Base-by-base conservation (phyloP, 2,113 vertebrate species). In the Lagopus leucura region DNA sequence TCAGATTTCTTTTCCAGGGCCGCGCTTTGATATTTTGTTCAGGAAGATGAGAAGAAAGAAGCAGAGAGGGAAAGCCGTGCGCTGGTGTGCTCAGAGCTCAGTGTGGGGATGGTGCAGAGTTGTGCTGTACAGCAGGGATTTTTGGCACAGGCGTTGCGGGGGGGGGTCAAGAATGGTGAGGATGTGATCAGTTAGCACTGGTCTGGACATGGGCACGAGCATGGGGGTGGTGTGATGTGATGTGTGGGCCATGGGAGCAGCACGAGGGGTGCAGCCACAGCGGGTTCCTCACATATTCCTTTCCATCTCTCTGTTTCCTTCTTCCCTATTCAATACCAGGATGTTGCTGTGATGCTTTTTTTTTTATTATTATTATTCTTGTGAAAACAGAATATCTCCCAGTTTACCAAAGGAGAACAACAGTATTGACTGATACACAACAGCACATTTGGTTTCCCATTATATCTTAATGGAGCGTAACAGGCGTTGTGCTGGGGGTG, bases 401-500 rank as follows among this genome's bases (percentile, higher is more conserved):
- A 28, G 36, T 96, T 94, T 96, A 74, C 92, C 73, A 64, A 84
- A 82, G 80, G 93, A 92, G 90, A 96, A 91, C 73, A 92, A 93
- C 86, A 70, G 67, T 91, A 96, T 95, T 17, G 83, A 97, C 97
- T 95, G 81, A 70, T 88, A 72, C 88, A 40, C 88, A 96, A 45
- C 85, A 69, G 77, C 34, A 47, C 61, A 10, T 92, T 96, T 93
- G 93, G 58, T 95, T 95, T 96, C 79, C 95, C 83, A 75, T 95
- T 96, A 95, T 43, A 48, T 82, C 80, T 97, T 97, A 91, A 97
- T 76, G 78, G 89, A 86, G 88, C 90, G 28, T 82, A 92, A 84
- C 80, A 70, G 78, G 91, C 86, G 10, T 15, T 72, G 95, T 27
- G 73, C 76, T 45, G 86, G 78, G 71, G 63, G 86, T 38, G 92